Evolutionary conservation across 2,113 vertebrate species (phyloP).

Genomic region (Nannospalax galili): DNA sequence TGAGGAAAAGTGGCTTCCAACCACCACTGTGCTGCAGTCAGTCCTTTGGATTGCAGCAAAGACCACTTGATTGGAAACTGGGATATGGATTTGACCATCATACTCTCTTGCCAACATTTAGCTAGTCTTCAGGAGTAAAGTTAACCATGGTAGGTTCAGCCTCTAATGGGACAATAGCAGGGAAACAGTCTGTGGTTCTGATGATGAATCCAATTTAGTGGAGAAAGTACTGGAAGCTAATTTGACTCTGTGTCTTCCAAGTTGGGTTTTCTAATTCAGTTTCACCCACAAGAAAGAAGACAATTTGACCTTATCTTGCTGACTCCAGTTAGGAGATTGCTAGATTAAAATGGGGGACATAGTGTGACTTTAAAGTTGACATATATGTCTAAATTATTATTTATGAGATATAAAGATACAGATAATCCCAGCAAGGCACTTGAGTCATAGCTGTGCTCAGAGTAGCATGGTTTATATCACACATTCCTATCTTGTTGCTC

Average conservation of each 20-base stretch:
- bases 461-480: conserved; percentile 25
- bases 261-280: background rate
- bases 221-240: background rate
- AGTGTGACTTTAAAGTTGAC: conserved; percentile 32
- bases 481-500: conserved; percentile 54
- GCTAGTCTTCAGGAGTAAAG: background rate
- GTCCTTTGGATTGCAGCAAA: background rate
- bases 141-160: background rate
- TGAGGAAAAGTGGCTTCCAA: background rate
- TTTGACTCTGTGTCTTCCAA: background rate
- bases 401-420: conserved; percentile 46
- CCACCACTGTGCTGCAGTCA: background rate
- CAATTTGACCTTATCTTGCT: background rate
- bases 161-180: background rate
- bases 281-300: conserved; percentile 26
- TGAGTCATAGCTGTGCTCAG: conserved; percentile 41
- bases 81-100: background rate
- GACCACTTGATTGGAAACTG: background rate
- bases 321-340: background rate
- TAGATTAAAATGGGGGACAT: background rate
- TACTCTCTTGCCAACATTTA: too few species aligned
- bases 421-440: conserved; percentile 24
- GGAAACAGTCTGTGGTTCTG: background rate
- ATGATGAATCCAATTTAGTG: background rate
- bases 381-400: conserved; percentile 31